A percentile compares a stretch with the other conserved stretches of the same genome.
Evolutionary conservation across 2,113 vertebrate species (phyloP).

Genomic region (Triplophysa dalaica): DNA sequence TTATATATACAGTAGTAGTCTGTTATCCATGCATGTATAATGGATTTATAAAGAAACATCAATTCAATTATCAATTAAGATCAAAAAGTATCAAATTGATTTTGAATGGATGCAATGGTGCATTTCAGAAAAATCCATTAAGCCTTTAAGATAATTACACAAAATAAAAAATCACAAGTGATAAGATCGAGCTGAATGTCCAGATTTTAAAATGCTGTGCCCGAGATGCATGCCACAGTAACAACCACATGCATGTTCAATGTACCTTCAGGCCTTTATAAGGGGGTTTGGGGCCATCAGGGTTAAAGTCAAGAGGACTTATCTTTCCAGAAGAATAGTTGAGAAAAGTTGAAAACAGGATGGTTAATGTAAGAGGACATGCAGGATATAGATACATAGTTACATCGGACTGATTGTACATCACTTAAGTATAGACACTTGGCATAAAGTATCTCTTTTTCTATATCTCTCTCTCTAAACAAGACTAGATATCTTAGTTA

Average conservation of each 20-base stretch:
- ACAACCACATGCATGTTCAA: conserved; percentile 64
- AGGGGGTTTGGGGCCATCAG: conserved; percentile 90
- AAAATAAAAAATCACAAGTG: neutral
- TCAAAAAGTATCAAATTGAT: neutral
- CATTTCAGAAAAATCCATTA: neutral
- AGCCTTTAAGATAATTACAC: neutral
- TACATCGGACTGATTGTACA: conserved; percentile 52
- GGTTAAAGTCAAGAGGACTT: conserved; percentile 93
- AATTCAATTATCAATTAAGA: too few species aligned
- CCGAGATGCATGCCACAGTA: conserved; percentile 45
- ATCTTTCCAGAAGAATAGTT: conserved; percentile 83
- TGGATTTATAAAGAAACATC: too few species aligned
- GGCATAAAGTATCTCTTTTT: too few species aligned
- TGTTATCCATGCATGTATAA: too few species aligned
- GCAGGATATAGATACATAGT: conserved; percentile 66
- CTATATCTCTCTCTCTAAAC: too few species aligned
- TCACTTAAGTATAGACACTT: too few species aligned
- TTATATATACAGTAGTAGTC: neutral
- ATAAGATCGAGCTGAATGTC: neutral
- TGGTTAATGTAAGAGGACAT: conserved; percentile 66
- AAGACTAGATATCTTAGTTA: too few species aligned
- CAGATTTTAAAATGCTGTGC: conserved; percentile 23
- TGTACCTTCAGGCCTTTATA: conserved; percentile 98
- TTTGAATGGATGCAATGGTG: neutral
- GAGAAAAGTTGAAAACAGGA: conserved; percentile 66